Base-by-base conservation (phyloP, 2,113 vertebrate species). In the Myiopsitta monachus region DNA sequence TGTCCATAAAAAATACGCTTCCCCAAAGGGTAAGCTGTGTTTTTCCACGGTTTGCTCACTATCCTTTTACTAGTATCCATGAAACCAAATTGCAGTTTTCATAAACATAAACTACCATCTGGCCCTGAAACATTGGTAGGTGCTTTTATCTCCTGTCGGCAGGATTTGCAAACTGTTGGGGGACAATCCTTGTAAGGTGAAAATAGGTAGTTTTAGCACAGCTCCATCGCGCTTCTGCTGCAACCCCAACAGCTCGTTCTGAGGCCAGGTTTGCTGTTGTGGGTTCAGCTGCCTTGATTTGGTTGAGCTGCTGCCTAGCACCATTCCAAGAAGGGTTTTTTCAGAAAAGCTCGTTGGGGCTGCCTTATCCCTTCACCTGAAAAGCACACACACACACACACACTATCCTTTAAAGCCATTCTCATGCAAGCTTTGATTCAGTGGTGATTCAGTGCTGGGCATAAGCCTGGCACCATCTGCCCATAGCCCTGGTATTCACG, bases 41-140 rank as follows among this genome's bases (percentile, higher is more conserved):
- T 97, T 91, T 70, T 70, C 80, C 73, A 82, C 78, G 88, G 82
- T 90, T 95, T 82, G 52, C 88, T 72, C 1, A 0, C 66, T 68
- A 72, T 66, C 77, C 66, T 92, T 90, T 95, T 92, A 89, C 78
- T 73, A 85, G 92, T 93, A 94, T 92, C 88, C 92, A 96, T 96
- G 88, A 96, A 95, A 94, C 87, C 90, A 91, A 91, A 95, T 51
- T 12, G 10, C 79, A 70, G 87, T 83, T 94, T 95, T 97, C 82
- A 55, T 91, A 94, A 92, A 92, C 84, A 78, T 79, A 94, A 94
- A 88, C 84, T 59, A 80, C 93, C 97, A 97, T 92, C 93, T 95
- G 97, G 76, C 93, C 85, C 83, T 57, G 79, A 83, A 91, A 95
- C 5, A 5, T 18, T 38, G 67, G 46, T 89, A 69, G 79, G 88